These are phyloP conservation scores for Heliocidaris tuberculata DNA, from an alignment of 35 echinoderm and acorn worm species.

Conservation along the genomic window DNA sequence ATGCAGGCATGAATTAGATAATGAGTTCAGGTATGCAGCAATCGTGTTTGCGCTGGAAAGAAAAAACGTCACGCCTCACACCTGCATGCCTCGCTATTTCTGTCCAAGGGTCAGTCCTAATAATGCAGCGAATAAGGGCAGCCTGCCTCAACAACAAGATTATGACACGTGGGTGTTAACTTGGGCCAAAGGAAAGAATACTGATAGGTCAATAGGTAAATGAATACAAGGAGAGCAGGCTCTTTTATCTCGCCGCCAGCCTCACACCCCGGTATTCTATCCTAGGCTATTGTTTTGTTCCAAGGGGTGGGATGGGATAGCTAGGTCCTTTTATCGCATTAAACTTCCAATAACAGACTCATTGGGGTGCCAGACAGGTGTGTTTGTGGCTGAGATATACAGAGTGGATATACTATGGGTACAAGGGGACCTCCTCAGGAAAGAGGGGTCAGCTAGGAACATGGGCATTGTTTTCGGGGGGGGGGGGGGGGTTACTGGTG, in stretches of 20 bases:
- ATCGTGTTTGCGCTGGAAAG: neutral
- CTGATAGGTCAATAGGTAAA: conserved; percentile 36
- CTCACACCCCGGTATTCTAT: conserved; percentile 27
- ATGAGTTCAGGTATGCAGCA: neutral
- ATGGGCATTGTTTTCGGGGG: neutral
- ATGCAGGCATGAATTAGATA: neutral
- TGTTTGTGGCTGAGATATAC: neutral
- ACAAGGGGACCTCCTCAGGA: neutral
- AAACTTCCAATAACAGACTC: conserved; percentile 42
- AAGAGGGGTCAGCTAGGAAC: too few relatives aligned
- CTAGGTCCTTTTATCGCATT: conserved; percentile 20
- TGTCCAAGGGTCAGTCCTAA: neutral
- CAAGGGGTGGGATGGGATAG: neutral
- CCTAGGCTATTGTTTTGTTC: neutral
- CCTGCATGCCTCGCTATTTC: conserved; percentile 29
- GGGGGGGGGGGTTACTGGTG: neutral
- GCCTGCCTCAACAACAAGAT: conserved; percentile 9
- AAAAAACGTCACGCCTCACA: conserved; percentile 25
- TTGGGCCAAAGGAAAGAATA: neutral
- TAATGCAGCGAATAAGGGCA: neutral
- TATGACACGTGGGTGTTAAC: conserved; percentile 30
- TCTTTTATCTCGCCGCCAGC: conserved; percentile 35
- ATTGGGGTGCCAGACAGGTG: conserved; percentile 44
- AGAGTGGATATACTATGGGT: neutral
- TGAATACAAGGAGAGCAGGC: neutral